Evolutionary conservation across 2,113 vertebrate genomes (phyloP).

Genomic region (Epinephelus cyanopodus): DNA sequence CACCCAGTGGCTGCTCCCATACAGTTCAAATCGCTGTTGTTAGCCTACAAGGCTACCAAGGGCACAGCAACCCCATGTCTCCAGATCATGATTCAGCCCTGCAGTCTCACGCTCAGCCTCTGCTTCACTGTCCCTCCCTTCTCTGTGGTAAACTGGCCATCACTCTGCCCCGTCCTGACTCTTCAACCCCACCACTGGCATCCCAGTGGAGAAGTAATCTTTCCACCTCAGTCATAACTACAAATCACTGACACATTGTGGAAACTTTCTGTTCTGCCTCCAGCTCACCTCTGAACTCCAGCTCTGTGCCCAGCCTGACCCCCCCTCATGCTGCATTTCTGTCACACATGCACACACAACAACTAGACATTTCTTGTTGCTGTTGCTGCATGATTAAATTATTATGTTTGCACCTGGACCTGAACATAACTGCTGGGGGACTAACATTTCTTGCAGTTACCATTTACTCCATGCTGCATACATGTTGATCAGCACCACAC

Average conservation of each 20-base stretch:
- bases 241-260: constrained; percentile 32
- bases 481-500: neutral
- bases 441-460: neutral
- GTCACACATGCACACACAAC: constrained; percentile 7
- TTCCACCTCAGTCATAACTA: constrained; percentile 25
- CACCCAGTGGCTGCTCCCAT: constrained; percentile 50
- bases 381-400: constrained; percentile 1
- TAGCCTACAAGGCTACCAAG: constrained; percentile 30
- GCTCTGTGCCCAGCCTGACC: constrained; percentile 3
- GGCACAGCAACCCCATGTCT: constrained; percentile 14
- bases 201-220: constrained; percentile 39
- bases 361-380: neutral
- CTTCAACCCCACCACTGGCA: constrained; percentile 20
- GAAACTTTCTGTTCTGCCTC: constrained; percentile 1
- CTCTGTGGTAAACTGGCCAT: constrained; percentile 53
- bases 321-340: neutral
- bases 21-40: constrained; percentile 46
- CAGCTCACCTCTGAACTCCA: constrained; percentile 43
- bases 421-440: constrained; percentile 23
- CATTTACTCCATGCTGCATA: neutral
- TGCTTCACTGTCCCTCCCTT: constrained; percentile 11
- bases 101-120: constrained; percentile 3
- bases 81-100: constrained; percentile 30
- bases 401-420: neutral
- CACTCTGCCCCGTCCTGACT: constrained; percentile 23